Base-by-base conservation (phyloP, 2,888 invertebrate genomes). In the Coelopa pilipes region DNA sequence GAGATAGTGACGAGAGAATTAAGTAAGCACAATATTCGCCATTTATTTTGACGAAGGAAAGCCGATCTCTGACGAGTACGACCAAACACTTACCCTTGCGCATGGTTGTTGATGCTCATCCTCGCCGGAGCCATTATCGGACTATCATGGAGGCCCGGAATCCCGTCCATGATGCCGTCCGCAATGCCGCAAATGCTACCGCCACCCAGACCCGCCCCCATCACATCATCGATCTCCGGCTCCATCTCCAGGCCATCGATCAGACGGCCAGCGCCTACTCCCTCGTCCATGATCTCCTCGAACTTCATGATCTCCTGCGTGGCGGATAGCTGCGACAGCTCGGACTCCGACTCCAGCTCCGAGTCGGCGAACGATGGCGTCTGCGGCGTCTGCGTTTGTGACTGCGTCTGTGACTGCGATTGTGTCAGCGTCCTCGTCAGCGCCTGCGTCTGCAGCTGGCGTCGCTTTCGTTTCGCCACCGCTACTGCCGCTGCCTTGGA, bases 241-340 rank as follows among this genome's bases (percentile, higher is more conserved):
- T 83, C 85, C 84, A 85, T 85, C 77, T 85, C 85, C 17, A 85
- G 78, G 66, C 84, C 85, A 80, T 83, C 83, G 73, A 85, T 83
- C 67, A 83, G 79, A 76, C 82, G 81, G 63, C 84, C 82, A 13
- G 81, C 83, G 78, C 84, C 84, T 74, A 83, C 83, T 70, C 82
- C 85, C 66, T 85, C 85, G 78, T 84, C 85, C 76, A 83, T 82
- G 75, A 85, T 82, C 78, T 85, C 85, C 75, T 85, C 85, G 70
- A 85, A 85, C 76, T 85, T 85, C 83, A 85, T 83, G 72, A 85
- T 84, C 79, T 85, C 85, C 75, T 82, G 84, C 4, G 85, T 80
- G 34, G 70, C 59, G 81, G 71, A 71, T 17, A 63, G 53, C n/a
- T 71, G 71, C 57, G 85, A 84, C 46, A 85, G 78, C 77, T 78